These are phyloP conservation scores for Meles meles DNA, from an alignment of 2,113 vertebrate genomes.

Conservation along the genomic window DNA sequence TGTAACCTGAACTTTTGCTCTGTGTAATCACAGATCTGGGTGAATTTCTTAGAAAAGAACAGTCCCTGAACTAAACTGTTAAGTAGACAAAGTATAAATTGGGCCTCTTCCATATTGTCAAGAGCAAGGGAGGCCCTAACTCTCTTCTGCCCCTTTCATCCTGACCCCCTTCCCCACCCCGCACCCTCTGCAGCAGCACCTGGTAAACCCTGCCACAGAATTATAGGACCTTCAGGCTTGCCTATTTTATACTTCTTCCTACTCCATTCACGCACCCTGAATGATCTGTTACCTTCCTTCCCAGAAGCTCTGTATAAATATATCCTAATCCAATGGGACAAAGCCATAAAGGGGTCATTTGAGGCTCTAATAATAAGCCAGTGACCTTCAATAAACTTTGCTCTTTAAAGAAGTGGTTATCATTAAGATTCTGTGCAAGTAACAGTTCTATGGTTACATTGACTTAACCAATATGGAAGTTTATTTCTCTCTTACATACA, in stretches of 20 bases:
- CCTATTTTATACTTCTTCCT: neutral
- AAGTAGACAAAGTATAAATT: neutral
- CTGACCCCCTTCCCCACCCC: neutral
- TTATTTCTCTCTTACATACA: neutral
- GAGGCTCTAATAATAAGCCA: neutral
- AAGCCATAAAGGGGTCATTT: neutral
- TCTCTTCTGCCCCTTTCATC: neutral
- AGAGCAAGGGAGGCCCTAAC: neutral
- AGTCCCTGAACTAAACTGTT: neutral
- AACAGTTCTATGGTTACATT: neutral
- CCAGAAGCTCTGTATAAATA: neutral
- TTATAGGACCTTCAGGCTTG: neutral
- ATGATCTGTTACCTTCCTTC: neutral
- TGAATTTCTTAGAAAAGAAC: slow-evolving; percentile 62
- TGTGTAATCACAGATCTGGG: slow-evolving; percentile 41
- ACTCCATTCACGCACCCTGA: neutral
- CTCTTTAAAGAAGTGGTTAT: neutral
- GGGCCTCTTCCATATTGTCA: neutral
- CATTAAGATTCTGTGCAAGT: neutral
- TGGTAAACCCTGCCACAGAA: neutral
- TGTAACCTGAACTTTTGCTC: slow-evolving; percentile 58
- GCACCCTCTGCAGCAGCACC: neutral
- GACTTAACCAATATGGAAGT: neutral
- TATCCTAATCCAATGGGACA: neutral
- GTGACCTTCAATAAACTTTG: neutral